Evolutionary conservation across 64 coral and sea anemone species (phyloP).

Genomic region (Actinia equina): DNA sequence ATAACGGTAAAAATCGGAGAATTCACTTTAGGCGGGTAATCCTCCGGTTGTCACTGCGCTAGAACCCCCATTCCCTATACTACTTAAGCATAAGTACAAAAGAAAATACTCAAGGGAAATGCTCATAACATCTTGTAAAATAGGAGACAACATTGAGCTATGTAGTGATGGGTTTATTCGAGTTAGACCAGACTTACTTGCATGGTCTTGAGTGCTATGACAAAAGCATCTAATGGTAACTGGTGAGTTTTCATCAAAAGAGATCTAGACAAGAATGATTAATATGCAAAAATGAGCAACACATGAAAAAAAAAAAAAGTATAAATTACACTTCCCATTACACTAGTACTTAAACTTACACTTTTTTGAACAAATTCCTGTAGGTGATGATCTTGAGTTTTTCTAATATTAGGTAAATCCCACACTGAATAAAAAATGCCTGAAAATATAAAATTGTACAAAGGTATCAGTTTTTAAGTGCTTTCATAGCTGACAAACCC

Average conservation of each 20-base stretch:
- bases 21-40: too few species aligned
- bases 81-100: not conserved
- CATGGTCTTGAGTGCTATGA: constrained; percentile 74
- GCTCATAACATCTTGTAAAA: too few species aligned
- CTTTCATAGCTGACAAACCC: not conserved
- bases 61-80: too few species aligned
- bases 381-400: constrained; percentile 98
- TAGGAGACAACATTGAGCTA: too few species aligned
- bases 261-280: constrained; percentile 34
- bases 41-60: too few species aligned
- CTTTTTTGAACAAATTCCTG: constrained; percentile 99
- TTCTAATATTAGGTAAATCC: constrained; percentile 91
- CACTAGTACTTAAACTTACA: constrained; percentile 52
- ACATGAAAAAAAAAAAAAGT: too few species aligned
- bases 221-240: constrained; percentile 81
- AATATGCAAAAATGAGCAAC: not conserved
- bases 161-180: too few species aligned
- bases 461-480: not conserved
- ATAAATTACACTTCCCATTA: too few species aligned
- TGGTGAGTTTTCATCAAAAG: constrained; percentile 91
- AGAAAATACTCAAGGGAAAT: not conserved
- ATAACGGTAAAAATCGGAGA: too few species aligned
- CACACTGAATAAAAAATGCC: constrained; percentile 91
- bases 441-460: constrained; percentile 18
- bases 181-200: constrained; percentile 38